Base-by-base conservation (phyloP, 53 echinoderm and acorn worm genomes). In the Actinopyga echinites region DNA sequence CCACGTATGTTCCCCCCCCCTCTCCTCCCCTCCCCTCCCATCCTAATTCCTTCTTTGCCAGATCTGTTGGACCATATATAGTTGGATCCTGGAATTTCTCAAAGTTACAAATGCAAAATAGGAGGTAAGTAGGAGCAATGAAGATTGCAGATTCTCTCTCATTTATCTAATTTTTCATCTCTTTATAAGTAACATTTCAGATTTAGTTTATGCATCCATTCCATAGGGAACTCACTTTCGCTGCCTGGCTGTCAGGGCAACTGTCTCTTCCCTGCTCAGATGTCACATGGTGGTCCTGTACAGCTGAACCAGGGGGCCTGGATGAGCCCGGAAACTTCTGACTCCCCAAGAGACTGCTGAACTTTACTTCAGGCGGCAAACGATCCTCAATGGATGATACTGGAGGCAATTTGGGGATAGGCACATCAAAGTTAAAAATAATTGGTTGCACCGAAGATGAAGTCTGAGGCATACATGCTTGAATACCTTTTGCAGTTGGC, bases 401-500 rank as follows among this genome's bases (percentile, higher is more conserved):
- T 26, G 83, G 85, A 29, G 93, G 83, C 57, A 93, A 63, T 55
- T 91, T 90, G 15, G 93, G 93, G 44, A 85, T 55, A 32, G 95
- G 87, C 65, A 95, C 89, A 30, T 95, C 95, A 93, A 95, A 95
- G 83, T 95, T 87, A 34, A 95, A 63, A 57, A 95, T 93, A 55
- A 95, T 95, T 1, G 95, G 95, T 65, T 95, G 91, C n/a, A 93
- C 91, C 19, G 87, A 49, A 10, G 86, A 75, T 24, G 68, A 11
- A 40, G 30, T 20, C 25, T 30, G 55, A 13, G 56, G 54, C 33
- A 33, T 52, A 30, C 54, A 21, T 55, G 40, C 71, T 64, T 40
- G 82, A 65, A 71, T 71, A 40, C 71, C 71, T 54, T 77, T 77
- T 8, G 77, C 28, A 29, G 77, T 19, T 30, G 54, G 77, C 21